Evolutionary conservation across 2,113 vertebrate genomes (phyloP).

Genomic region (Neofelis nebulosa): DNA sequence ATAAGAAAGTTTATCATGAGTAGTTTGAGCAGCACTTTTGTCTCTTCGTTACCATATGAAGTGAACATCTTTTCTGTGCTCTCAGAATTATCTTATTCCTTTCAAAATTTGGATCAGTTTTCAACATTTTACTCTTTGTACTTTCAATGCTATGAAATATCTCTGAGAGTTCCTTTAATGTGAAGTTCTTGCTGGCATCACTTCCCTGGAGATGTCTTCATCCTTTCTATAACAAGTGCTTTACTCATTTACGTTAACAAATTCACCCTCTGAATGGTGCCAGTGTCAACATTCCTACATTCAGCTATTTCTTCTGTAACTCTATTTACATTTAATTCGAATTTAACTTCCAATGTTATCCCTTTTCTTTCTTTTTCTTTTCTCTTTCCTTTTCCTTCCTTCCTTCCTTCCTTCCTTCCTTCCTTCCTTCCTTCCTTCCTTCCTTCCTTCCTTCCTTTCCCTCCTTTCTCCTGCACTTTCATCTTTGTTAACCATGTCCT

Average conservation of each 20-base stretch:
- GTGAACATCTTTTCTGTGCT: background rate
- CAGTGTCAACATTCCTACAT: too few species aligned
- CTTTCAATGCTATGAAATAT: background rate
- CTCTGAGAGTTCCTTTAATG: background rate
- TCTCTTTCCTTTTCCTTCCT: background rate
- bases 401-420: background rate
- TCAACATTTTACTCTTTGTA: background rate
- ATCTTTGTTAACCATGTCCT: background rate
- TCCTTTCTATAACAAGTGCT: background rate
- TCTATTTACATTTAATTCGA: background rate
- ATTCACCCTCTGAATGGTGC: background rate
- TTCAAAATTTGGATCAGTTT: background rate
- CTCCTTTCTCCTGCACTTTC: background rate
- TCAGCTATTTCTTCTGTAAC: background rate
- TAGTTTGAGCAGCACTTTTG: background rate
- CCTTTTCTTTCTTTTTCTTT: background rate
- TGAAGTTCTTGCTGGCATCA: background rate
- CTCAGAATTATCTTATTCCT: background rate
- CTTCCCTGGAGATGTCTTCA: background rate
- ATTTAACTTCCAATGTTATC: background rate
- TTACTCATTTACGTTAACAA: background rate
- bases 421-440: background rate
- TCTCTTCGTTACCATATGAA: background rate
- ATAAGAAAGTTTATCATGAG: background rate
- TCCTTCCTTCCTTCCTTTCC: fast-evolving